Conservation (phyloP, 2,888 invertebrate species). For the Disparrhopalites patrizii region DNA sequence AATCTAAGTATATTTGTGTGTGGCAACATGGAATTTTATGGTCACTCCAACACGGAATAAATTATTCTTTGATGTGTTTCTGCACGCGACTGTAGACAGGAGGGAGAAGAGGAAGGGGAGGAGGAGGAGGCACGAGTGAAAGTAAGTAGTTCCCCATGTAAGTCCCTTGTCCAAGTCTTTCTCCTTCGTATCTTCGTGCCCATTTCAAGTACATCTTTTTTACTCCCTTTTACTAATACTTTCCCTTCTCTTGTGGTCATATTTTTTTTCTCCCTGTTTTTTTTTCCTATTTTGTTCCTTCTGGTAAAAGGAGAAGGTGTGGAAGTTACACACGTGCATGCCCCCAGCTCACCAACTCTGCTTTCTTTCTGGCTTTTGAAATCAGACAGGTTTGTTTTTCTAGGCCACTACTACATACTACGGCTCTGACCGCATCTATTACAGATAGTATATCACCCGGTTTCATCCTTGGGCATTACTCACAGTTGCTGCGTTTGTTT, state of each 20-base stretch:
- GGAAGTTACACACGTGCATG: neutral
- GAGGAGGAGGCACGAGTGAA: neutral
- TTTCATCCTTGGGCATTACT: too few relatives aligned
- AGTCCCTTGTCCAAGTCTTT: neutral
- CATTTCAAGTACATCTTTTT: neutral
- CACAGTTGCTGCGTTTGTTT: too few relatives aligned
- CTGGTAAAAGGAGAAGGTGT: neutral
- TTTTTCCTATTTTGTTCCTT: neutral
- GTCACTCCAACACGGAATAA: conserved; percentile 28
- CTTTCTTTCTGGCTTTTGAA: neutral
- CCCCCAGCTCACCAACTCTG: neutral
- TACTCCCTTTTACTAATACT: neutral
- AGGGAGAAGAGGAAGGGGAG: neutral
- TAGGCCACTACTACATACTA: too few relatives aligned
- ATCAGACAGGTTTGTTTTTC: too few relatives aligned
- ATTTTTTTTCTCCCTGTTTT: neutral
- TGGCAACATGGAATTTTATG: conserved; percentile 22
- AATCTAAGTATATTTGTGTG: neutral
- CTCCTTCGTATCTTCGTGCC: neutral
- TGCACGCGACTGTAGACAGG: conserved; percentile 19
- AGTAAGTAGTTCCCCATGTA: neutral
- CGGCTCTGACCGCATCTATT: too few relatives aligned
- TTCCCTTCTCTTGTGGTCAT: neutral
- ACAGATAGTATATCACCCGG: neutral
- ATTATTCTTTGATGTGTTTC: conserved; percentile 25